Conservation (phyloP, 2,797 vertebrate genomes). For the Mastacembelus armatus region DNA sequence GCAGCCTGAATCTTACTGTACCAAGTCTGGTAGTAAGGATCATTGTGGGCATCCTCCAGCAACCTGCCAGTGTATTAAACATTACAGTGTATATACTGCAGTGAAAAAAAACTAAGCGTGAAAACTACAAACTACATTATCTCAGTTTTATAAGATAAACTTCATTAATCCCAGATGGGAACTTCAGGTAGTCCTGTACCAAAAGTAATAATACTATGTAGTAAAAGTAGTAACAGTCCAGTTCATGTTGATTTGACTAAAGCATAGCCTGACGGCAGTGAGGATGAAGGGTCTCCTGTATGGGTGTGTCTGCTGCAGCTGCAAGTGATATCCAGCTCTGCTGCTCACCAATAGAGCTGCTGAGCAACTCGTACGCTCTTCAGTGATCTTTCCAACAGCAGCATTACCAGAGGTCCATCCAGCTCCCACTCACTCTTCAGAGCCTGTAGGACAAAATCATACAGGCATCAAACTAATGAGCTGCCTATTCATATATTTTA, state of each 20-base stretch:
- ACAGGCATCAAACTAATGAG: not conserved
- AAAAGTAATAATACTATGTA: too few relatives aligned
- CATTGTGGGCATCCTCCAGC: constrained; percentile 87
- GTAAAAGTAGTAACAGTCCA: too few relatives aligned
- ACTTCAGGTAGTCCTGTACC: too few relatives aligned
- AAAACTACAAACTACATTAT: not conserved
- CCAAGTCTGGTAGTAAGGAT: constrained; percentile 89
- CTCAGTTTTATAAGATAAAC: too few relatives aligned
- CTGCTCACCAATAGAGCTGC: constrained; percentile 88
- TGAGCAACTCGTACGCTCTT: constrained; percentile 86
- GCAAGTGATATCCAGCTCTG: not conserved
- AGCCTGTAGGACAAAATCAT: constrained; percentile 77
- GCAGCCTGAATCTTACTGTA: constrained; percentile 90
- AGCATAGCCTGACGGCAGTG: too few relatives aligned
- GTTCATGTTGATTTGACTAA: too few relatives aligned
- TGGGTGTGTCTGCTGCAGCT: too few relatives aligned
- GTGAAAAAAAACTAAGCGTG: not conserved
- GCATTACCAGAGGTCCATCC: constrained; percentile 85
- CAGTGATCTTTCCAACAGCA: constrained; percentile 86
- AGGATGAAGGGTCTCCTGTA: too few relatives aligned
- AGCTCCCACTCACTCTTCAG: constrained; percentile 91
- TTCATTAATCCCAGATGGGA: too few relatives aligned
- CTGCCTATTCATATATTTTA: not conserved
- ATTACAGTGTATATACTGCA: not conserved
- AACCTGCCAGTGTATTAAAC: constrained; percentile 80